Base-by-base conservation (phyloP, 1,140 invertebrate species). In the Phthorimaea operculella region DNA sequence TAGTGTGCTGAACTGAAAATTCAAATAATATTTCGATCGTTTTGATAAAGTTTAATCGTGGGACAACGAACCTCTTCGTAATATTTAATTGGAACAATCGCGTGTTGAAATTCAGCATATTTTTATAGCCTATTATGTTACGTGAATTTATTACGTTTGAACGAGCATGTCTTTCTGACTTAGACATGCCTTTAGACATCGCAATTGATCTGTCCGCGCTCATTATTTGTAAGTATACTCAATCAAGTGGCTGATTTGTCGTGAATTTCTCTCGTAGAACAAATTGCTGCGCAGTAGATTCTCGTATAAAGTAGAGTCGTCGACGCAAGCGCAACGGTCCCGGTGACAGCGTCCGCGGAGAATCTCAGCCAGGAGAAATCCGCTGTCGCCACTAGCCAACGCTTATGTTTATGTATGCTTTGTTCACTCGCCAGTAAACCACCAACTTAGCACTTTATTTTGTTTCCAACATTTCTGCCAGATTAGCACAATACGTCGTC, bases 291-390 rank as follows among this genome's bases (percentile, higher is more conserved):
- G 2, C 8, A 12, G 36, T 39, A 39, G 10, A 10, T 10, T 5
- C 36, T 39, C 36, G 36, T n/a, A 28, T 28, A 39, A 39, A 10
- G 36, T n/a, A 39, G 36, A 39, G 36, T 10, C 48, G 55, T 33
- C 45, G 49, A 54, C 51, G 53, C 57, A 64, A 48, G 45, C 14
- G 17, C 42, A 39, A 62, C 21, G 21, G 21, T 28, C 21, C 47
- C 21, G 54, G 58, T 53, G 63, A 64, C 53, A 67, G 62, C 66
- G 54, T 52, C 48, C 52, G 44, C 51, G 59, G 59, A 74, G 69
- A 79, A 76, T 76, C 70, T 77, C 62, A n/a, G n/a, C 64, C 64
- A 42, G 66, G 76, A 72, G 78, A 81, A 81, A 81, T 72, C 74
- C 57, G 58, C 55, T 60, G 57, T 66, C 33, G 58, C 64, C 55